These are phyloP conservation scores for Calyptomena viridis DNA, from an alignment of 2,113 vertebrate genomes.

Conservation along the genomic window DNA sequence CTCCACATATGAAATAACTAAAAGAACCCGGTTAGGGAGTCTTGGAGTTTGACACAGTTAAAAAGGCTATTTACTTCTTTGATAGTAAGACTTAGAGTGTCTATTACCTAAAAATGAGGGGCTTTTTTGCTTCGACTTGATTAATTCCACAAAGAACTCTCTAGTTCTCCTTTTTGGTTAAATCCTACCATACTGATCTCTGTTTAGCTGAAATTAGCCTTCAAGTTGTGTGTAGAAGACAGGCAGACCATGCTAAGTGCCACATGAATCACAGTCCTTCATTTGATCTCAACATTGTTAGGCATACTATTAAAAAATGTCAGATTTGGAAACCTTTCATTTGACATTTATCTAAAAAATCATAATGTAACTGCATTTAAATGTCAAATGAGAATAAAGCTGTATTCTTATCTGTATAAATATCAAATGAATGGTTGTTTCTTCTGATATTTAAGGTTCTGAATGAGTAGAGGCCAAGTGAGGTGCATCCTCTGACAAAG, in stretches of 20 bases:
- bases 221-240: not conserved
- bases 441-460: constrained; percentile 49
- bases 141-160: not conserved
- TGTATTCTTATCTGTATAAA: constrained; percentile 59
- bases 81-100: not conserved
- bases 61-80: not conserved
- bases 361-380: constrained; percentile 60
- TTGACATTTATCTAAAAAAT: constrained; percentile 69
- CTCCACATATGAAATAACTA: not conserved
- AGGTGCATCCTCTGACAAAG: not conserved
- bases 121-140: not conserved
- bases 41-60: not conserved
- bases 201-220: not conserved
- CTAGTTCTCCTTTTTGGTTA: not conserved
- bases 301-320: constrained; percentile 63
- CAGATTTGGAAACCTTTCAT: constrained; percentile 62
- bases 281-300: constrained; percentile 49
- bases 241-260: constrained; percentile 6
- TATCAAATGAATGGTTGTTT: constrained; percentile 40
- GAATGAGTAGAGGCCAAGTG: constrained; percentile 35
- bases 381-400: constrained; percentile 66
- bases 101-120: not conserved
- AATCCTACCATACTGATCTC: not conserved
- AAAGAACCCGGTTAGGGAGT: not conserved
- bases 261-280: constrained; percentile 41